phyloP scores from a whole-genome alignment of 2,888 invertebrate species.

The Miltochrista miniata region DNA sequence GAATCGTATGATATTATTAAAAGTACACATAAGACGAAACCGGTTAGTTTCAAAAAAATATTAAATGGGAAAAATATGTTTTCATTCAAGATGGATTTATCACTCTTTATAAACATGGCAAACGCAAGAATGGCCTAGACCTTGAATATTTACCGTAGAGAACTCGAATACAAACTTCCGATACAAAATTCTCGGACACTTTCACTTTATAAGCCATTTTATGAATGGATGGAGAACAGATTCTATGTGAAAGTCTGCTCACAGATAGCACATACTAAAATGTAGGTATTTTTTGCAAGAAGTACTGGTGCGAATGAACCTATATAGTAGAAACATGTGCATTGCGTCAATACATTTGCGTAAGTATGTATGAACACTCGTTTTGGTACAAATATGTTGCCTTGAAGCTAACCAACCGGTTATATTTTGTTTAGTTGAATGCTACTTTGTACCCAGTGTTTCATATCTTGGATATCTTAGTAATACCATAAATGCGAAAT shows the following conservation, averaged over 20 bases:
- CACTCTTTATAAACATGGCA: background rate
- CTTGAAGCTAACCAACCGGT: constrained; percentile 36
- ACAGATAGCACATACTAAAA: constrained; percentile 5
- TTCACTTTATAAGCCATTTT: constrained; percentile 22
- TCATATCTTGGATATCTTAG: too few species aligned
- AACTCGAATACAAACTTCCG: background rate
- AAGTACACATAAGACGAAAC: too few species aligned
- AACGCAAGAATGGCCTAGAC: constrained; percentile 4
- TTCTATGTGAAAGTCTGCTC: constrained; percentile 1
- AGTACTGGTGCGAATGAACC: constrained; percentile 20
- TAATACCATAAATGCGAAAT: too few species aligned
- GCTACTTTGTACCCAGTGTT: background rate
- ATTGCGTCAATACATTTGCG: constrained; percentile 31
- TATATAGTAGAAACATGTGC: constrained; percentile 15
- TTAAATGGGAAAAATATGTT: too few species aligned
- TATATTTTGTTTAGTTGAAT: constrained; percentile 19
- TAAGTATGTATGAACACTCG: constrained; percentile 27
- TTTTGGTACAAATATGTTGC: constrained; percentile 21
- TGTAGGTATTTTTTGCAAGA: constrained; percentile 20
- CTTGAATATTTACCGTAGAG: constrained; percentile 1
- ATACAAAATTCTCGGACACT: constrained; percentile 10
- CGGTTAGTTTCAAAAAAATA: too few species aligned
- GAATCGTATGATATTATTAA: too few species aligned
- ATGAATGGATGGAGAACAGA: background rate
- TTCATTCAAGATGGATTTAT: too few species aligned